Conservation (phyloP, 23 tunicate species). For the Trididemnum clinides region DNA sequence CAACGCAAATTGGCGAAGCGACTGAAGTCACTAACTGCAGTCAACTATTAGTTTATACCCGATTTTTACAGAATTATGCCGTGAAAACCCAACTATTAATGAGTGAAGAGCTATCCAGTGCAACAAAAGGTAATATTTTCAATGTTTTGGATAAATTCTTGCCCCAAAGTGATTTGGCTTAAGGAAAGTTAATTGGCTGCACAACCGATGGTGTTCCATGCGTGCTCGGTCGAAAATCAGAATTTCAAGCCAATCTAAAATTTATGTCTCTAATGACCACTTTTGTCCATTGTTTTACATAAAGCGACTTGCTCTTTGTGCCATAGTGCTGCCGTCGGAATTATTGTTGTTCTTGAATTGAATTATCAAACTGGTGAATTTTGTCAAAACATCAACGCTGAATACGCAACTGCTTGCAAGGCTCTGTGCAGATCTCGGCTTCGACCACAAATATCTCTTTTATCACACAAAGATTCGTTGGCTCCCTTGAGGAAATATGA, state of each 20-base stretch:
- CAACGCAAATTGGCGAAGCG: slow-evolving; percentile 20
- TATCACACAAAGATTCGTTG: neutral
- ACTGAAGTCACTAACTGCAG: slow-evolving; percentile 10
- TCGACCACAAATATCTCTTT: neutral
- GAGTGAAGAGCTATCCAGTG: neutral
- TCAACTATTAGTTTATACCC: slow-evolving; percentile 5
- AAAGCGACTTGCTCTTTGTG: slow-evolving; percentile 19
- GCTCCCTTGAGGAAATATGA: neutral
- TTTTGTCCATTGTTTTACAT: slow-evolving; percentile 13
- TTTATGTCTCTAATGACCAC: neutral
- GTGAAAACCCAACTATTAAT: neutral
- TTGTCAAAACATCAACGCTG: too few relatives aligned
- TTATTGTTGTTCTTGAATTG: slow-evolving; percentile 16
- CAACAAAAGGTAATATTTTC: neutral
- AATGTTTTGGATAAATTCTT: slow-evolving; percentile 20
- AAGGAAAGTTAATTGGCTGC: slow-evolving; percentile 17
- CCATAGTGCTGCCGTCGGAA: slow-evolving; percentile 7
- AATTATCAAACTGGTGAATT: too few relatives aligned
- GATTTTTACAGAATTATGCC: neutral
- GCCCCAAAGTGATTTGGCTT: slow-evolving; percentile 3
- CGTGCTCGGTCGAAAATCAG: slow-evolving; percentile 24
- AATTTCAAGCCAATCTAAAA: slow-evolving; percentile 17
- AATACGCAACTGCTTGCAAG: too few relatives aligned
- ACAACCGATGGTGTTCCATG: slow-evolving; percentile 16
- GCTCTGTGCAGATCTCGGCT: too few relatives aligned